phyloP scores from a whole-genome alignment of 2,797 vertebrate genomes.

The Xenentodon cancila region DNA sequence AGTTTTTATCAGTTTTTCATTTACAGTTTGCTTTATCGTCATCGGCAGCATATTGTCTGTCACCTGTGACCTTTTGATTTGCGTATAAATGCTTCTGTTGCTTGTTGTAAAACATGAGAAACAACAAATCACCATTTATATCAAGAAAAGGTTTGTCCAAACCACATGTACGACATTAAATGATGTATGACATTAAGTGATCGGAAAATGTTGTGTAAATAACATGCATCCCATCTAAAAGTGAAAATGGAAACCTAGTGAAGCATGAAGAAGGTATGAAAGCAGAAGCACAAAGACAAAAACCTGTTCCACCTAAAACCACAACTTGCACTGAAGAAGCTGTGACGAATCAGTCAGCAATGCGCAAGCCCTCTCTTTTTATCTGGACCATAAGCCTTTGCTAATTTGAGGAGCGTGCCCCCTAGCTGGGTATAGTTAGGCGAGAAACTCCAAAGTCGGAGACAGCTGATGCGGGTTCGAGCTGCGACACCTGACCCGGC shows the following conservation, averaged over 20 bases:
- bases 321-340: conserved; percentile 31
- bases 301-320: background rate
- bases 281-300: no score
- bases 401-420: conserved; percentile 33
- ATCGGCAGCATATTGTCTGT: no score
- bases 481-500: conserved; percentile 42
- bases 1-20: no score
- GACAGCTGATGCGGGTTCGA: conserved; percentile 68
- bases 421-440: conserved; percentile 16
- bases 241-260: no score
- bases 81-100: no score
- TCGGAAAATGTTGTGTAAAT: no score
- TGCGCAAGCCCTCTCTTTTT: conserved; percentile 1
- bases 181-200: background rate
- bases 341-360: conserved; percentile 17
- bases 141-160: background rate
- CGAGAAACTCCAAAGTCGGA: conserved; percentile 16
- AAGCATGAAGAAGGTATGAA: no score
- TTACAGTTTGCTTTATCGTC: no score
- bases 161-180: background rate
- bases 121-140: no score
- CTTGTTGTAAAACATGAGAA: no score
- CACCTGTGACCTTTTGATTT: no score
- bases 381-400: conserved; percentile 15
- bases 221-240: no score